phyloP scores from a whole-genome alignment of 2,113 vertebrate genomes.

The Heterotilapia buettikoferi region DNA sequence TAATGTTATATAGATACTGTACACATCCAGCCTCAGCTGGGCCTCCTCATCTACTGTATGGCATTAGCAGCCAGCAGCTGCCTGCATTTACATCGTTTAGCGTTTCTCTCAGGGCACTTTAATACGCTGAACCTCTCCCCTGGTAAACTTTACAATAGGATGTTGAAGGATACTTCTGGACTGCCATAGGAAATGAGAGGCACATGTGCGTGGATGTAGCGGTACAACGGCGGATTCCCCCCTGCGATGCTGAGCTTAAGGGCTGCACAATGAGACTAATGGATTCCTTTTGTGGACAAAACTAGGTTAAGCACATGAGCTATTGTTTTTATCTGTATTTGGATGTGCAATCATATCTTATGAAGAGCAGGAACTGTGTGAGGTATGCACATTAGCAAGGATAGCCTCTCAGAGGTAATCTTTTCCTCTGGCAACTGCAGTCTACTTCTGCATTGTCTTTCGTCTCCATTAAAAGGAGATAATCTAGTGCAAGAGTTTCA shows the following conservation, averaged over 20 bases:
- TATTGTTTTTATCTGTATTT: slow-evolving; percentile 50
- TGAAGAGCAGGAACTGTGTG: slow-evolving; percentile 5
- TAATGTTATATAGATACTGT: slow-evolving; percentile 87
- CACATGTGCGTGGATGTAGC: slow-evolving; percentile 58
- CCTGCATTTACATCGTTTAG: slow-evolving; percentile 82
- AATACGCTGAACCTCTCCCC: slow-evolving; percentile 80
- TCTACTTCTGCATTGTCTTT: slow-evolving; percentile 51
- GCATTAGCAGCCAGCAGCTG: slow-evolving; percentile 89
- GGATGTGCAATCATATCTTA: slow-evolving; percentile 21
- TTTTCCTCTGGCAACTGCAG: slow-evolving; percentile 30
- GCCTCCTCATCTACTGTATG: slow-evolving; percentile 78
- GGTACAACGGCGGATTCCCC: slow-evolving; percentile 15
- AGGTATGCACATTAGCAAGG: slow-evolving; percentile 4
- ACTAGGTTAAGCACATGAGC: slow-evolving; percentile 51
- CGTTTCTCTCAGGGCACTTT: slow-evolving; percentile 80
- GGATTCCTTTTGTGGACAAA: slow-evolving; percentile 62
- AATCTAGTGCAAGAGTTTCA: slow-evolving; percentile 83
- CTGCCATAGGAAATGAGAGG: slow-evolving; percentile 81
- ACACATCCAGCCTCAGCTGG: slow-evolving; percentile 79
- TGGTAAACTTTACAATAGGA: slow-evolving; percentile 81
- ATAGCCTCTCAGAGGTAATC: not conserved
- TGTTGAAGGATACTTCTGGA: slow-evolving; percentile 78
- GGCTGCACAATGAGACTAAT: slow-evolving; percentile 64
- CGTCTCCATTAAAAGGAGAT: slow-evolving; percentile 72
- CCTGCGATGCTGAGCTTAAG: slow-evolving; percentile 51